These are phyloP conservation scores for Crematogaster levior DNA, from an alignment of 2,888 invertebrate species.

Conservation along the genomic window DNA sequence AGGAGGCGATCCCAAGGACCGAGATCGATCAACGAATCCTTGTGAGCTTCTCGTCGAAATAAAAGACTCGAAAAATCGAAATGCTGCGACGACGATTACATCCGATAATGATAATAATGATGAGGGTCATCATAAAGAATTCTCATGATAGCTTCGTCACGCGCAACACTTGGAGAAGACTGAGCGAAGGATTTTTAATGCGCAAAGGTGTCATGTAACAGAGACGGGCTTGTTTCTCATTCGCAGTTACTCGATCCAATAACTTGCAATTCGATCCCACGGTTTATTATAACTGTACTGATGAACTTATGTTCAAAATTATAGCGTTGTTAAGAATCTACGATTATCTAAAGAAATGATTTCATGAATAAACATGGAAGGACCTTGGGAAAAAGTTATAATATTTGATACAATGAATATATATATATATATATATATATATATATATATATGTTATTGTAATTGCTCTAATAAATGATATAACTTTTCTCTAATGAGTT, in stretches of 20 bases:
- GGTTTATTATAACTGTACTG: not conserved
- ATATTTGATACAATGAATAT: not conserved
- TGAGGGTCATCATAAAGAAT: constrained; percentile 23
- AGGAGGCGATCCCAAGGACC: constrained; percentile 9
- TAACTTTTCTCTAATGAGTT: not conserved
- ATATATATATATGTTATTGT: too few species aligned
- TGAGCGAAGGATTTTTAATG: constrained; percentile 39
- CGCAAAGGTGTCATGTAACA: constrained; percentile 40
- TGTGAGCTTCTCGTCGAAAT: not conserved
- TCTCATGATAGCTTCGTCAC: constrained; percentile 6
- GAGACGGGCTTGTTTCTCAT: constrained; percentile 33
- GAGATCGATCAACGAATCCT: constrained; percentile 39
- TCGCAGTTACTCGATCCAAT: not conserved
- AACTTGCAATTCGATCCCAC: constrained; percentile 1
- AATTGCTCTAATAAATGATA: constrained; percentile 2
- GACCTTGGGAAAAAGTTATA: not conserved
- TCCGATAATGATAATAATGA: constrained; percentile 8
- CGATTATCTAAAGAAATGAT: not conserved
- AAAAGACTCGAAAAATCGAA: not conserved
- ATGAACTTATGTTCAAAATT: not conserved
- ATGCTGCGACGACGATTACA: not conserved
- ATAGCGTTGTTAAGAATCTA: not conserved
- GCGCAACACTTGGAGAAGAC: constrained; percentile 31
- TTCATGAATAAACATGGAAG: not conserved
- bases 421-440: too few species aligned